Evolutionary conservation across 2,113 vertebrate genomes (phyloP).

Genomic region (Microtus montanus): DNA sequence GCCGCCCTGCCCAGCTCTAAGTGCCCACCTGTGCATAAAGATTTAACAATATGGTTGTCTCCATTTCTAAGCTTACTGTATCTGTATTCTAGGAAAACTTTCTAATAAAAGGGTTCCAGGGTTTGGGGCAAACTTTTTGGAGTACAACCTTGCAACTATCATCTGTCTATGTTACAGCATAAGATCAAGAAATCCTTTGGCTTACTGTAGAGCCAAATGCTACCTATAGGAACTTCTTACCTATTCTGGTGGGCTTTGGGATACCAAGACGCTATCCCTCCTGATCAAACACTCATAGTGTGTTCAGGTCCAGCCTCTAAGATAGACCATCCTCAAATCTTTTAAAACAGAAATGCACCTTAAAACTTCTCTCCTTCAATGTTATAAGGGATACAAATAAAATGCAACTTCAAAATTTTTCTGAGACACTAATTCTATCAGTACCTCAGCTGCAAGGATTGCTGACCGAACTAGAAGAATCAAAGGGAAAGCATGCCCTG

Average conservation of each 20-base stretch:
- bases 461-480: neutral
- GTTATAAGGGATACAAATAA: neutral
- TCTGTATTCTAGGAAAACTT: slow-evolving; percentile 26
- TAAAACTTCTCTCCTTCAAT: neutral
- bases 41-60: neutral
- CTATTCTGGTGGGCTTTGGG: slow-evolving; percentile 6
- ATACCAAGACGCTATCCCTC: neutral
- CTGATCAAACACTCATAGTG: neutral
- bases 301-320: neutral
- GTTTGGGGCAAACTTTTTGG: neutral
- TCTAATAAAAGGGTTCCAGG: neutral
- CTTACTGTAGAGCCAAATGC: neutral
- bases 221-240: neutral
- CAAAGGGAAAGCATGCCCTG: neutral
- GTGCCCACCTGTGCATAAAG: neutral
- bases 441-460: neutral
- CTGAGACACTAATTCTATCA: neutral
- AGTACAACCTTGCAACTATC: neutral
- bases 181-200: slow-evolving; percentile 5
- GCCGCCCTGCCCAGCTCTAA: neutral
- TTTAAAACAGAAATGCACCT: slow-evolving; percentile 1
- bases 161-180: neutral
- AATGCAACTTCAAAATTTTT: neutral
- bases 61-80: neutral
- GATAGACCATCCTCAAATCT: neutral